These are phyloP conservation scores for Argyrosomus japonicus DNA, from an alignment of 2,113 vertebrate species.

Conservation along the genomic window DNA sequence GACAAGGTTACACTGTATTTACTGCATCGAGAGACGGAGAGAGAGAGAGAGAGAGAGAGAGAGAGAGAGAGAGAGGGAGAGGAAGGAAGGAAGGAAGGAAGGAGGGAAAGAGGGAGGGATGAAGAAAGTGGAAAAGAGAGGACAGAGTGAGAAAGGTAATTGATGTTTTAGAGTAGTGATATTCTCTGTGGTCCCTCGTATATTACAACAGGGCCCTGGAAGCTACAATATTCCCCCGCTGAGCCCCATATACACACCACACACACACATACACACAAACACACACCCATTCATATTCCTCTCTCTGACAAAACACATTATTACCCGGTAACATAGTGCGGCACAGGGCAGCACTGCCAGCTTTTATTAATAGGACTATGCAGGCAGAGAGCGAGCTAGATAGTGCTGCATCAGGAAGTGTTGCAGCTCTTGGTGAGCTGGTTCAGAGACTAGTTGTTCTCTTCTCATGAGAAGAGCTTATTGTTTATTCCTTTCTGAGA, in stretches of 20 bases:
- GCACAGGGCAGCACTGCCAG: constrained; percentile 64
- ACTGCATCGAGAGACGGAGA: constrained; percentile 43
- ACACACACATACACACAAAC: constrained; percentile 42
- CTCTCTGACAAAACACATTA: constrained; percentile 76
- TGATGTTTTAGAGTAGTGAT: constrained; percentile 74
- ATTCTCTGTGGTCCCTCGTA: constrained; percentile 74
- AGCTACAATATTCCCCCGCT: constrained; percentile 66
- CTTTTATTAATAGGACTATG: constrained; percentile 75
- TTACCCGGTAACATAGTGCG: constrained; percentile 67
- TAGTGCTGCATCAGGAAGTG: constrained; percentile 42
- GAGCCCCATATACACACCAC: constrained; percentile 45
- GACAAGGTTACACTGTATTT: constrained; percentile 75
- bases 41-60: constrained; percentile 4
- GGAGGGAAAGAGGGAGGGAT: background rate
- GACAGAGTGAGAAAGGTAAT: constrained; percentile 48
- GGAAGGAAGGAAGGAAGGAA: background rate
- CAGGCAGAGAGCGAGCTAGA: constrained; percentile 40
- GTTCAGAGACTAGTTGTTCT: constrained; percentile 31
- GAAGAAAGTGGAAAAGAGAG: background rate
- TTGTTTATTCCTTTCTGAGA: background rate
- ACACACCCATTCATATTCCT: constrained; percentile 62
- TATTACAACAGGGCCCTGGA: constrained; percentile 75
- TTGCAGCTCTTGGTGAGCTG: constrained; percentile 31
- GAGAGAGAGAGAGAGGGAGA: background rate
- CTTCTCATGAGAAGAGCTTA: constrained; percentile 14